phyloP scores from a whole-genome alignment of 2,888 invertebrate genomes.

The Endotricha flammealis region DNA sequence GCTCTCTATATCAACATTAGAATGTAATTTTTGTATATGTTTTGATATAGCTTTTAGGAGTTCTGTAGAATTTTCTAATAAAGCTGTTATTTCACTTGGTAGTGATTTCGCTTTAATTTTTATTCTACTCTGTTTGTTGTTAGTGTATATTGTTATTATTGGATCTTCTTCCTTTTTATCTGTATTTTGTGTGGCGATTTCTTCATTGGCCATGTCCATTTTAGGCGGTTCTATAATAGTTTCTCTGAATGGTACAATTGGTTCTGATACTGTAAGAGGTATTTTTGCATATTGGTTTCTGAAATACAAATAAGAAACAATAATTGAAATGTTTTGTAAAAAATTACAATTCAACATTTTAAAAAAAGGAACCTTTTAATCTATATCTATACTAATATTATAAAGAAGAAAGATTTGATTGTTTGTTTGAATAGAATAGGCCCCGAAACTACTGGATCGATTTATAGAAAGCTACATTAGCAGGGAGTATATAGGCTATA shows the following conservation, averaged over 20 bases:
- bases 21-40: conserved; percentile 59
- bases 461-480: no score
- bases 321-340: no score
- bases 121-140: conserved; percentile 84
- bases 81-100: conserved; percentile 82
- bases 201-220: conserved; percentile 91
- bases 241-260: conserved; percentile 97
- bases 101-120: conserved; percentile 87
- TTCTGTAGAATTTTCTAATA: conserved; percentile 84
- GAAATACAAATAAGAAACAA: no score
- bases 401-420: no score
- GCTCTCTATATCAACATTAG: conserved; percentile 52
- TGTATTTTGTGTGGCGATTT: conserved; percentile 81
- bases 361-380: no score
- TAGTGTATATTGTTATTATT: conserved; percentile 79
- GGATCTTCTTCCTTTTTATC: conserved; percentile 71
- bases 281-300: conserved; percentile 88
- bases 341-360: no score
- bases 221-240: conserved; percentile 91
- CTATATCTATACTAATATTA: no score
- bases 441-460: no score
- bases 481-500: no score
- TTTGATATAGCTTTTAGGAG: conserved; percentile 82
- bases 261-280: conserved; percentile 93
- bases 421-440: no score